These are phyloP conservation scores for Sebastes itinus DNA, from an alignment of 2,797 vertebrate species.

Conservation along the genomic window DNA sequence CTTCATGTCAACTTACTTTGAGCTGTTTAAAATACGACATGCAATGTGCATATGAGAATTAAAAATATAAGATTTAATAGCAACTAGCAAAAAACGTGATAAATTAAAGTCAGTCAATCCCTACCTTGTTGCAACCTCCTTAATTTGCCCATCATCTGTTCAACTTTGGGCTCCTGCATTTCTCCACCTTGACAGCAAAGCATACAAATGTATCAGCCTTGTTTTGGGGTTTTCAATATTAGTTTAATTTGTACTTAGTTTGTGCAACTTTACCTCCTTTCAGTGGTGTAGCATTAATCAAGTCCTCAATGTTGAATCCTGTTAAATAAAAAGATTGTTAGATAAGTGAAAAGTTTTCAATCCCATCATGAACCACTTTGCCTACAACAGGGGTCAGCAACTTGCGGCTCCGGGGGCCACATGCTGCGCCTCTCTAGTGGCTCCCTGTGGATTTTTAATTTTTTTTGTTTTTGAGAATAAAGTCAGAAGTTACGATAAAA, in stretches of 20 bases:
- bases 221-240: not conserved
- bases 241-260: not conserved
- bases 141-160: slow-evolving; percentile 55
- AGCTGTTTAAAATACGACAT: not conserved
- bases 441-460: too few species aligned
- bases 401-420: too few species aligned
- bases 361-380: not conserved
- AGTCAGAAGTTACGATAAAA: too few species aligned
- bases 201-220: not conserved
- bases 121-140: slow-evolving; percentile 67
- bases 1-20: too few species aligned
- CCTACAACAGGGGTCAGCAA: too few species aligned
- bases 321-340: not conserved
- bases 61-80: not conserved
- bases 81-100: not conserved
- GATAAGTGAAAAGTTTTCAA: not conserved
- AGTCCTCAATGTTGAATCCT: slow-evolving; percentile 39
- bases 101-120: not conserved
- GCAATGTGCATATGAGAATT: not conserved
- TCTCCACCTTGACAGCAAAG: slow-evolving; percentile 37
- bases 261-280: slow-evolving; percentile 20
- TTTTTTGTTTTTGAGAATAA: too few species aligned
- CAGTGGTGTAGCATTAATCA: not conserved
- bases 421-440: too few species aligned
- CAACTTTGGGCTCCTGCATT: slow-evolving; percentile 38